These are phyloP conservation scores for Lypha dubia DNA, from an alignment of 2,888 invertebrate species.

Conservation along the genomic window DNA sequence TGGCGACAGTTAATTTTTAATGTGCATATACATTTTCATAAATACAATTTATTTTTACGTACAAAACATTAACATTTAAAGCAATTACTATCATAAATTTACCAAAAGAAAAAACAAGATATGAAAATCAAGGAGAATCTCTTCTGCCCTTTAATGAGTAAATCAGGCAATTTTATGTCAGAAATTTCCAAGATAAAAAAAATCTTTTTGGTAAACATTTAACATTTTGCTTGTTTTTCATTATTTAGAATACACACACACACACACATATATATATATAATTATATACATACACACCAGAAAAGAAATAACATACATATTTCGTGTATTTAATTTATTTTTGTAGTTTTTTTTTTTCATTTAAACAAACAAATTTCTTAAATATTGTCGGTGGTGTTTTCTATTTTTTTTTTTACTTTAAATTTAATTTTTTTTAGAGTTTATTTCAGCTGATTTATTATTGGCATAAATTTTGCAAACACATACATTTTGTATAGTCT, in stretches of 20 bases:
- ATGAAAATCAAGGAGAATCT: too few relatives aligned
- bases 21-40: slow-evolving; percentile 2
- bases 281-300: too few relatives aligned
- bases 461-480: slow-evolving; percentile 21
- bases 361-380: slow-evolving; percentile 29
- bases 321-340: not conserved
- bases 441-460: slow-evolving; percentile 9
- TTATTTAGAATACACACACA: too few relatives aligned
- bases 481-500: slow-evolving; percentile 16
- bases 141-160: not conserved
- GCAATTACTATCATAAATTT: not conserved
- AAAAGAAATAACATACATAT: slow-evolving; percentile 11
- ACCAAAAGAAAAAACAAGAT: not conserved
- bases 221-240: too few relatives aligned
- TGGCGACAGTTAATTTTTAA: slow-evolving; percentile 15
- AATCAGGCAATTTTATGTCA: not conserved
- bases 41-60: not conserved
- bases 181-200: not conserved
- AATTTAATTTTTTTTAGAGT: not conserved
- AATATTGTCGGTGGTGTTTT: not conserved
- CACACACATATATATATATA: too few relatives aligned
- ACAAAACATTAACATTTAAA: not conserved
- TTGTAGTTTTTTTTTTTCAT: not conserved
- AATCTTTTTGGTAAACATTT: not conserved
- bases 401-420: not conserved